Evolutionary conservation across 2,797 vertebrate species (phyloP).

Genomic region (Pangasius krempfi): DNA sequence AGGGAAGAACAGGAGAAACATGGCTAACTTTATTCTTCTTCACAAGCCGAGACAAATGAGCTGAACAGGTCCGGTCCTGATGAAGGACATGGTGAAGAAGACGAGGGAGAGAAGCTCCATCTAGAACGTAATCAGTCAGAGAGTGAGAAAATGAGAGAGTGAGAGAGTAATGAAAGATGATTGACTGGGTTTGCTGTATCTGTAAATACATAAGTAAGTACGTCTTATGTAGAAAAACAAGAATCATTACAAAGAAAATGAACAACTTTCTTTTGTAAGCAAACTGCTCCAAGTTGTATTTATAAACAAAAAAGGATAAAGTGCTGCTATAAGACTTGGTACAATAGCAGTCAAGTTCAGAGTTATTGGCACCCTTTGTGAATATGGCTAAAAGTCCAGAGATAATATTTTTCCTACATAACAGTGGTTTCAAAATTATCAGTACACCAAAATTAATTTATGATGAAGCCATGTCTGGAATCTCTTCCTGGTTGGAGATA

Average conservation of each 20-base stretch:
- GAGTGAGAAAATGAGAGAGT: neutral
- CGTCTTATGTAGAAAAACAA: neutral
- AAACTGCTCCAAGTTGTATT: neutral
- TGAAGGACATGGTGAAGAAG: conserved; percentile 29
- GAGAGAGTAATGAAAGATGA: neutral
- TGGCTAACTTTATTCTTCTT: conserved; percentile 25
- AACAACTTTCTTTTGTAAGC: neutral
- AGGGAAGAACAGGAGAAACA: conserved; percentile 18
- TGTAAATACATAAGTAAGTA: neutral
- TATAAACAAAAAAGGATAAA: neutral
- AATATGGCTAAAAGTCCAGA: neutral
- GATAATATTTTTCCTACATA: neutral
- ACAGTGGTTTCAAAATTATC: neutral
- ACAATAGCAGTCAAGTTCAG: neutral
- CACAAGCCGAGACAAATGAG: conserved; percentile 43
- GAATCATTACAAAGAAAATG: neutral
- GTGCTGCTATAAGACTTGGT: neutral
- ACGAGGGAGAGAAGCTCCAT: conserved; percentile 28
- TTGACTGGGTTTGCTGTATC: neutral
- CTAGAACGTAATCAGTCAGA: conserved; percentile 30
- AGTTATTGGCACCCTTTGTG: neutral
- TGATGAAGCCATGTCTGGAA: neutral
- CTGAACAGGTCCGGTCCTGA: conserved; percentile 4
- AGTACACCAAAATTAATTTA: neutral
- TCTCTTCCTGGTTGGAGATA: neutral